phyloP scores from a whole-genome alignment of 2,888 invertebrate species.

The Alitta virens region DNA sequence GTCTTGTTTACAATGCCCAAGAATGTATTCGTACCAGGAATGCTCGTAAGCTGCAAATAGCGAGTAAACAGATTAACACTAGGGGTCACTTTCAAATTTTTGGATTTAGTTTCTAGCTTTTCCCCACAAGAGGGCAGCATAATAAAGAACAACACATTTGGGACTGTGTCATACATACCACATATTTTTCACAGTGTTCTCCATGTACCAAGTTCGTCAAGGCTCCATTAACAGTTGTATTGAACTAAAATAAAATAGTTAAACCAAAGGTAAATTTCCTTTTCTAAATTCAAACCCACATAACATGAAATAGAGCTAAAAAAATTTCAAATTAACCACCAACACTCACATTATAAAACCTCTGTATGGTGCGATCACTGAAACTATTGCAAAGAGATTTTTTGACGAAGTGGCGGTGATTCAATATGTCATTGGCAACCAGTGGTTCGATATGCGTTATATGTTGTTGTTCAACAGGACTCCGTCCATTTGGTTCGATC shows the following conservation, averaged over 20 bases:
- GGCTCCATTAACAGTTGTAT: slow-evolving; percentile 73
- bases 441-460: slow-evolving; percentile 83
- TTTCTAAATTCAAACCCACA: no score
- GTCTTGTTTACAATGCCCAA: slow-evolving; percentile 85
- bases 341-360: slow-evolving; percentile 60
- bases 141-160: neutral
- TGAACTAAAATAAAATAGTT: slow-evolving; percentile 65
- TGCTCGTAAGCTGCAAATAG: slow-evolving; percentile 62
- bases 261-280: no score
- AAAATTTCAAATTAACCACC: neutral
- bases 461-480: slow-evolving; percentile 79
- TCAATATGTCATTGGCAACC: slow-evolving; percentile 84
- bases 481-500: slow-evolving; percentile 61
- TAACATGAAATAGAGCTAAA: no score
- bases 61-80: slow-evolving; percentile 22
- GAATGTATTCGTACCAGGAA: slow-evolving; percentile 85
- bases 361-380: slow-evolving; percentile 80
- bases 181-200: slow-evolving; percentile 82
- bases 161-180: slow-evolving; percentile 63
- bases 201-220: slow-evolving; percentile 81
- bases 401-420: slow-evolving; percentile 77
- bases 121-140: no score
- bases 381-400: slow-evolving; percentile 83
- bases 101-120: no score
- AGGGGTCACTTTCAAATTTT: no score